Conservation (phyloP, 2,113 vertebrate genomes). For the Heptranchias perlo region DNA sequence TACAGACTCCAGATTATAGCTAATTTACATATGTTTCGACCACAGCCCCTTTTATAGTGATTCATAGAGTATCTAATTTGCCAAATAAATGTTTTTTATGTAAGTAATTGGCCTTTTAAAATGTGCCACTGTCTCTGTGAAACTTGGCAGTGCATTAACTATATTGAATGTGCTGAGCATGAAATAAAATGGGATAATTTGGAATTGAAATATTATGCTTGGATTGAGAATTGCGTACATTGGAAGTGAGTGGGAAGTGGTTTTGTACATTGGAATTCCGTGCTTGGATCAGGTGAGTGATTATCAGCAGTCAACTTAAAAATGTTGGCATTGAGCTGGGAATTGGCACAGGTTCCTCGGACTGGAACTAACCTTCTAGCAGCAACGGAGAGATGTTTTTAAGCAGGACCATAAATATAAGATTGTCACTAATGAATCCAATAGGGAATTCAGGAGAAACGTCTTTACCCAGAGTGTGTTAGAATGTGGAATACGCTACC, state of each 20-base stretch:
- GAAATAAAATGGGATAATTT: not conserved
- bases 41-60: too few relatives aligned
- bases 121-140: not conserved
- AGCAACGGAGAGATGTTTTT: too few relatives aligned
- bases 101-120: not conserved
- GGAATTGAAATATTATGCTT: not conserved
- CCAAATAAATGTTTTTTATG: not conserved
- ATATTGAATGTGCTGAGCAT: too few relatives aligned
- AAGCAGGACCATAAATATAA: too few relatives aligned
- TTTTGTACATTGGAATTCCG: not conserved
- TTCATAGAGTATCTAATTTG: not conserved
- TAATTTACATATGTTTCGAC: not conserved
- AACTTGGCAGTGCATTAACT: not conserved
- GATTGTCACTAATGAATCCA: too few relatives aligned
- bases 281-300: not conserved
- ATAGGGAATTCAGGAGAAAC: too few relatives aligned
- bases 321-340: too few relatives aligned
- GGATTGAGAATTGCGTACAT: not conserved
- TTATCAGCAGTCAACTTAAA: not conserved
- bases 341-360: too few relatives aligned
- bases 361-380: too few relatives aligned
- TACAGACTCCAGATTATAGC: too few relatives aligned
- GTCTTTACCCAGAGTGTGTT: too few relatives aligned
- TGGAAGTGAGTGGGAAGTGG: not conserved
- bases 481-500: too few relatives aligned